Base-by-base conservation (phyloP, 2,888 invertebrate genomes). In the Epistrophella euchroma region DNA sequence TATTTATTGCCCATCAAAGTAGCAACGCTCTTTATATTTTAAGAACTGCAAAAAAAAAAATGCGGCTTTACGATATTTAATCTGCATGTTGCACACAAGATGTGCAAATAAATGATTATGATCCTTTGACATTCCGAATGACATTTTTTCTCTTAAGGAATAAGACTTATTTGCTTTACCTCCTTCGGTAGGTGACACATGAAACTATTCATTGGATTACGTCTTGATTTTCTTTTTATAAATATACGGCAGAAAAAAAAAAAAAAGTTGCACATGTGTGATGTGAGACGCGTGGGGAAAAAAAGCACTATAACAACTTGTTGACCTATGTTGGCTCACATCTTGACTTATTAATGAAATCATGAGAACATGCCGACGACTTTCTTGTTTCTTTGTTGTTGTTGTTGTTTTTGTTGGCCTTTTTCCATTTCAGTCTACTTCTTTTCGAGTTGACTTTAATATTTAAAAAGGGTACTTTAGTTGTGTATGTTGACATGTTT, bases 341-440 rank as follows among this genome's bases (percentile, higher is more conserved):
- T 60, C 60, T 60, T 60, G 60, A 60, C 60, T 60, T 60, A 60
- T 60, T 60, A 37, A 60, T 60, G 11, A 22, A 60, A 60, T 37
- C 19, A 40, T 60, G 15, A 60, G 19, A 9, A 60, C 60, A 60
- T n/a, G n/a, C 60, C 56, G 32, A 17, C 19, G 32, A 35, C 32
- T 56, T 32, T n/a, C 17, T 11, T 10, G 17, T 17, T 11, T 55
- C n/a, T 28, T 25, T 17, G 2, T 56, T 32, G 1, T n/a, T 7
- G 9, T n/a, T 11, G 4, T 17, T 56, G 4, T n/a, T 6, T 10
- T n/a, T 32, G 1, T 35, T n/a, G n/a, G n/a, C 25, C 7, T 35
- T 15, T 52, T 55, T 32, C 17, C 28, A 55, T 55, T 55, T 9
- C 55, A 32, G 19, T 50, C 19, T 22, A 22, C 6, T 50, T 50